Conservation (phyloP, 2,888 invertebrate species). For the Trachelus troglodyta region DNA sequence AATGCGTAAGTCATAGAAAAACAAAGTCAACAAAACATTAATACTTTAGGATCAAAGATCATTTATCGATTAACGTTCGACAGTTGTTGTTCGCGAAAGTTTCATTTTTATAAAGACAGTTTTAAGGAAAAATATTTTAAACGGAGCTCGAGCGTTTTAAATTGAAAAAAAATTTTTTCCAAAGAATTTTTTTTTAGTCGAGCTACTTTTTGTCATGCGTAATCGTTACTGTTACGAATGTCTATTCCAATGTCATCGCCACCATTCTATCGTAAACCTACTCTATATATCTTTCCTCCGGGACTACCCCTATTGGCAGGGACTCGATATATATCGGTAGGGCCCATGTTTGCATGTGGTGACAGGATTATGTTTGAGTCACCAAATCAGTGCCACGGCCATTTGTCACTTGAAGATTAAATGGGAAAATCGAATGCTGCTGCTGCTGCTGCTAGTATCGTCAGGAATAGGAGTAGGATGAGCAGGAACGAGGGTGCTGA, state of each 20-base stretch:
- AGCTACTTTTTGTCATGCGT: background rate
- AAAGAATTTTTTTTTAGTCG: background rate
- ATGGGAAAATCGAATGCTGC: conserved; percentile 55
- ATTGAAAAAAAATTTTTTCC: background rate
- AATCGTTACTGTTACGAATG: background rate
- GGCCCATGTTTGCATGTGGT: conserved; percentile 56
- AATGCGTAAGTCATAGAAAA: background rate
- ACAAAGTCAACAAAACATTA: background rate
- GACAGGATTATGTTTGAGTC: conserved; percentile 61
- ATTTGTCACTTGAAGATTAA: conserved; percentile 64
- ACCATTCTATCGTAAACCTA: background rate
- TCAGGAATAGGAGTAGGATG: conserved; percentile 13
- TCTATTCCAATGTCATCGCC: background rate
- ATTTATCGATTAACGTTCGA: background rate
- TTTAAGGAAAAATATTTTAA: background rate
- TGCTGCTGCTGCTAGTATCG: conserved; percentile 31
- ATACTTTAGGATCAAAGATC: background rate
- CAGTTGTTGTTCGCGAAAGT: background rate
- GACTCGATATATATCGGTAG: conserved; percentile 42
- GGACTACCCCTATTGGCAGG: conserved; percentile 8
- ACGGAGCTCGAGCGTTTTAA: background rate
- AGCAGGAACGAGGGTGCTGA: conserved; percentile 29
- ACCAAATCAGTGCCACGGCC: conserved; percentile 57
- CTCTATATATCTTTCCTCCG: conserved; percentile 25
- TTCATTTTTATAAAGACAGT: background rate